Base-by-base conservation (phyloP, 2,797 vertebrate genomes). In the Caiman crocodilus region DNA sequence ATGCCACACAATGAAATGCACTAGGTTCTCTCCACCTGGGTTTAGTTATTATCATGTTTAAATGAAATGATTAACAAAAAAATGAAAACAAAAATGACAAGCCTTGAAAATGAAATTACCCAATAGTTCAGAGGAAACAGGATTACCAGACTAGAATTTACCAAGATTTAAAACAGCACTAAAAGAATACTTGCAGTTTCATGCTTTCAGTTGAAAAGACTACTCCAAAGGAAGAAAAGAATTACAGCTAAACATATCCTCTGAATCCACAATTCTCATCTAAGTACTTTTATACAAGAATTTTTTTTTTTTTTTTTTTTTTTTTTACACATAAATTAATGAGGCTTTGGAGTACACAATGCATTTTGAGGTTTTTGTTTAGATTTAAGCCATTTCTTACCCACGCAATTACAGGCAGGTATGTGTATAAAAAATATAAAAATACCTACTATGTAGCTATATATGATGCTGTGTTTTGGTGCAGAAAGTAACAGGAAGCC, bases 271-370 rank as follows among this genome's bases (percentile, higher is more conserved):
- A 2, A 2, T 3, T 23, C 30, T 83, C 30, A 4, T 4, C 28
- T 21, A 25, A 63, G 23, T 9, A 35, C 28, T 42, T 32, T 14
- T 32, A 16, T 65, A 74, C 20, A 1, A 2, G 25, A 18, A 0
- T 2, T 82, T 35, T n/a, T n/a, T n/a, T n/a, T n/a, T n/a, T n/a
- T n/a, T n/a, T n/a, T n/a, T n/a, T n/a, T n/a, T n/a, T n/a, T n/a
- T n/a, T n/a, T n/a, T 35, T 32, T 20, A 7, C 28, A 4, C 14
- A 30, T 50, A 82, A 5, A 2, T 25, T 35, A 84, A 32, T 0
- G 16, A 74, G 0, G 58, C 7, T 23, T 1, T 3, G 23, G 42
- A 64, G 57, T 0, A 0, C 81, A 65, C 35, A 78, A 60, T 0
- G 0, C 67, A 64, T 1, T 17, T 14, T 26, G 6, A 69, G 0